Conservation (phyloP, 2,113 vertebrate species). For the Thamnaconus septentrionalis region DNA sequence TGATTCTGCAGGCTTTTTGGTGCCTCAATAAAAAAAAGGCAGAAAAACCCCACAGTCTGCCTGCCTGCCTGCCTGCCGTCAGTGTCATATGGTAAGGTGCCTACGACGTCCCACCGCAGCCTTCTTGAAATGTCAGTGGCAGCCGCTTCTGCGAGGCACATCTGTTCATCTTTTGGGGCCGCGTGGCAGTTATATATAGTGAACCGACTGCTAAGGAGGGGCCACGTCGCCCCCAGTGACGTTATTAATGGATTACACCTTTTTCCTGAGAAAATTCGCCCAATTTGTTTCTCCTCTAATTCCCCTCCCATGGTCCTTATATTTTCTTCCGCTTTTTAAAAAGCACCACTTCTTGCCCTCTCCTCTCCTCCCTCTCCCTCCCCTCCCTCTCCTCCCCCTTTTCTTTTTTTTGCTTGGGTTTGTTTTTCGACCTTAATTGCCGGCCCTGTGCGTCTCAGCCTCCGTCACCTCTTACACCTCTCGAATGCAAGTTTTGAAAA, state of each 20-base stretch:
- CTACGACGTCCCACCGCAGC: constrained; percentile 60
- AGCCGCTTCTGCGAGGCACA: constrained; percentile 64
- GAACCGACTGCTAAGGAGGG: constrained; percentile 74
- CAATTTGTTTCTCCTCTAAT: constrained; percentile 53
- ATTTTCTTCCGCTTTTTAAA: constrained; percentile 53
- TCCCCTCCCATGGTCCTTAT: constrained; percentile 52
- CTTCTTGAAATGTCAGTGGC: constrained; percentile 69
- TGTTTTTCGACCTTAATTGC: no score
- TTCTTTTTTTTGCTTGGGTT: no score
- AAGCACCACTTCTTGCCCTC: constrained; percentile 7
- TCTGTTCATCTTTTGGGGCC: constrained; percentile 68
- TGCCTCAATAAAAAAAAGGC: no score
- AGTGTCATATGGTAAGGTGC: constrained; percentile 68
- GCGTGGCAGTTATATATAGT: constrained; percentile 69
- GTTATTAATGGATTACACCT: constrained; percentile 72
- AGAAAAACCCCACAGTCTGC: not conserved
- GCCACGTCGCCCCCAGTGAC: constrained; percentile 65
- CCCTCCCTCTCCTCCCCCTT: not conserved
- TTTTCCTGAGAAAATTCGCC: constrained; percentile 63
- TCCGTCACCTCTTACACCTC: no score
- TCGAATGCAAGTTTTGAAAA: no score
- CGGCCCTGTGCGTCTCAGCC: no score
- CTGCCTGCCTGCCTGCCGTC: constrained; percentile 48
- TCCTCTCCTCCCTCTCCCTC: constrained; percentile 9
- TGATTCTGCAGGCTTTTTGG: no score